Evolutionary conservation across 2,797 vertebrate genomes (phyloP), one percentile per base, ranked within the genome.

Genomic region (Podarcis siculus): DNA sequence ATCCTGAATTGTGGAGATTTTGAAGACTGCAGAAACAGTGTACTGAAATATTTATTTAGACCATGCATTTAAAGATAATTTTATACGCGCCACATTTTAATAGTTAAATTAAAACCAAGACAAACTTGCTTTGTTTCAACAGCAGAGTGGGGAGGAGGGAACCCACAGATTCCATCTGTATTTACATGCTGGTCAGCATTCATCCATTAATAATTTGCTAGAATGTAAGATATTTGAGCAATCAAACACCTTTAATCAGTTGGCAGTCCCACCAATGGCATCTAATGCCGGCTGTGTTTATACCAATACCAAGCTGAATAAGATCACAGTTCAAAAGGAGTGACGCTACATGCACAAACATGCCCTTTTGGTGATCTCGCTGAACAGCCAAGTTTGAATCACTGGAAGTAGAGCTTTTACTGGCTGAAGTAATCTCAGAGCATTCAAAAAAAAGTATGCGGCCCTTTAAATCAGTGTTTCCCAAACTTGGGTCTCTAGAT

Each of bases 111-210:
- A 78, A 78, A 78, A 49, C 3, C 27, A 12, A 49, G 8, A 45
- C 12, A 45, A 10, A 10, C 25, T n/a, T 79, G 10, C 25, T 79
- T 21, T 75, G 35, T 75, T 37, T 49, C 49, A 3, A 49, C 12
- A 3, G 49, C 9, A 1, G 12, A 2, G 10, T 2, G 10, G 45
- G 3, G 45, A 2, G 15, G 15, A 8, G n/a, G n/a, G n/a, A n/a
- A 77, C 4, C 23, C 35, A 64, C 37, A 45, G 67, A 45, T 58
- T 73, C 67, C 12, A 67, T 79, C 49, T 69, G 75, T 32, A 49
- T 32, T 79, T 64, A 79, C 39, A 69, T 15, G 69, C 19, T 27
- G 42, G 30, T 21, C 42, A 79, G 37, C 13, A 49, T 66, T 77
- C 8, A 78, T 5, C 64, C n/a, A 69, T 69, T 86, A 69, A 86